Base-by-base conservation (phyloP, 1,140 invertebrate species). In the Philopotamus ludificatus region DNA sequence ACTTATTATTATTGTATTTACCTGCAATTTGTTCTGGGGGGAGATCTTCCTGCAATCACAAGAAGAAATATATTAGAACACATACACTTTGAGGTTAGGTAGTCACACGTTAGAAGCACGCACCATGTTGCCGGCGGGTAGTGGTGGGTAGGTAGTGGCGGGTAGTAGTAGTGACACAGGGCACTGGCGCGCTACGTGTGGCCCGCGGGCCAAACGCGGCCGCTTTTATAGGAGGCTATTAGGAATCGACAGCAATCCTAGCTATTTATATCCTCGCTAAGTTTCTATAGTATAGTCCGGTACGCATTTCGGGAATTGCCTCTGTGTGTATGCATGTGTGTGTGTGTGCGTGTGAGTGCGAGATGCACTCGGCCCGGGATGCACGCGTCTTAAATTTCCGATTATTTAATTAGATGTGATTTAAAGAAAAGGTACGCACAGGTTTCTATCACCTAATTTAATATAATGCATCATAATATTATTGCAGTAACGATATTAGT, bases 11-110 rank as follows among this genome's bases (percentile, higher is more conserved):
- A n/a, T n/a, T n/a, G n/a, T 59, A 71, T 77, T 78, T 73, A 81
- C 79, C 77, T 72, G 79, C 78, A 66, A 81, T 80, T 71, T 81
- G 79, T 78, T 81, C 78, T 76, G 79, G 73, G 26, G 79, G 79
- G 67, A 80, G 78, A 73, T 81, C 79, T 75, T 81, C 78, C 79
- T 81, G 77, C 63, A 79, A 79, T 51, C 71, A 54, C 72, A 65
- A 66, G 59, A 72, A 67, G 12, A 34, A 34, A 4, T 12, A 34
- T 34, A 7, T 34, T 34, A 34, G 28, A 4, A 34, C 28, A 7
- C 4, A 34, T 34, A 34, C 12, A 34, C 4, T 34, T 34, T 34
- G 28, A 12, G 4, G 28, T 7, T 34, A 7, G 28, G 4, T 34
- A 34, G 12, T 34, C 28, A 34, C 28, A 34, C 12, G 12, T 34